These are phyloP conservation scores for Tachina fera DNA, from an alignment of 2,888 invertebrate genomes.

Conservation along the genomic window DNA sequence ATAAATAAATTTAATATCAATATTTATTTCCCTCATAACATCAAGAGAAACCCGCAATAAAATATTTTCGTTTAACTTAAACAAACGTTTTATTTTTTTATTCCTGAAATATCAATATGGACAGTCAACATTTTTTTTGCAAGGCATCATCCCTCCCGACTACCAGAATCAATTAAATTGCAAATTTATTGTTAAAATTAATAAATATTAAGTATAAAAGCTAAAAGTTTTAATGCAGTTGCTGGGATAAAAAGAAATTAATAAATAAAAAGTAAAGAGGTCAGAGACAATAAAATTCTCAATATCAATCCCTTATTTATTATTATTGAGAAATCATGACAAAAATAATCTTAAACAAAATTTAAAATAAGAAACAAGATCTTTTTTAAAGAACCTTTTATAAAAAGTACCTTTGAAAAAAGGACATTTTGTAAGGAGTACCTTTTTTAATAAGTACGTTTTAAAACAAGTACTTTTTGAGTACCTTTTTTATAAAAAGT, in stretches of 20 bases:
- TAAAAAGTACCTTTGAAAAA: not conserved
- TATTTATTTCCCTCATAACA: slow-evolving; percentile 45
- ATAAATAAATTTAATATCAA: slow-evolving; percentile 46
- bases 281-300: too few species aligned
- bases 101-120: slow-evolving; percentile 14
- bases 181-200: slow-evolving; percentile 23
- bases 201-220: slow-evolving; percentile 3
- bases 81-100: not conserved
- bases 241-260: too few species aligned
- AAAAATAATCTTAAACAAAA: not conserved
- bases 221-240: not conserved
- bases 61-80: not conserved
- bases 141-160: not conserved
- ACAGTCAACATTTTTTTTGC: slow-evolving; percentile 26
- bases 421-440: not conserved
- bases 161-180: slow-evolving; percentile 34
- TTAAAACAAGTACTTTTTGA: not conserved
- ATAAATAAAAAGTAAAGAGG: not conserved
- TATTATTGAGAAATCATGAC: not conserved
- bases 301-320: too few species aligned
- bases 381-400: not conserved
- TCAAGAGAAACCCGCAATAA: slow-evolving; percentile 3
- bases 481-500: not conserved
- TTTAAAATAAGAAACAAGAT: not conserved
- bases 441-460: not conserved